Evolutionary conservation across 2,888 invertebrate species (phyloP).

Genomic region (Empis stercorea): DNA sequence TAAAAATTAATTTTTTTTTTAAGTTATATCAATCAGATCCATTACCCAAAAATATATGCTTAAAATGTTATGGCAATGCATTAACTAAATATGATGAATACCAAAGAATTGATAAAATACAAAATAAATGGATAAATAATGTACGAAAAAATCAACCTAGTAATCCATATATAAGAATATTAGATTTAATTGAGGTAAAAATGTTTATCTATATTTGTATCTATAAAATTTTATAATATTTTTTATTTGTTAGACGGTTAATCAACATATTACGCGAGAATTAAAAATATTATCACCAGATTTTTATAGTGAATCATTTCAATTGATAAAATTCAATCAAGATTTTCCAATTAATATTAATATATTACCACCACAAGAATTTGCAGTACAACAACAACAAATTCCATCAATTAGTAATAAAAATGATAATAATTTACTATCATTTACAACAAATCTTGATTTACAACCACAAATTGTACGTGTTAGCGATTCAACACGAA

Average conservation of each 20-base stretch:
- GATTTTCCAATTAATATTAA: not conserved
- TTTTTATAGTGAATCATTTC: not conserved
- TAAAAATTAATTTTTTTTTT: conserved; percentile 1
- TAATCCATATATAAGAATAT: conserved; percentile 20
- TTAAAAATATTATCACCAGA: not conserved
- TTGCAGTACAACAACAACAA: too few species aligned
- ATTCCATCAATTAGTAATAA: too few species aligned
- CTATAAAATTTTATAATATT: not conserved
- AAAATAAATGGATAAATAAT: conserved; percentile 21
- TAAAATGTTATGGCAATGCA: conserved; percentile 19
- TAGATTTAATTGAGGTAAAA: conserved; percentile 21
- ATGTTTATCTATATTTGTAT: not conserved
- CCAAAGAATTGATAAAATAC: conserved; percentile 18
- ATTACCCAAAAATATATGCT: conserved; percentile 24
- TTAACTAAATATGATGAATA: conserved; percentile 18
- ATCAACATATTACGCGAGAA: not conserved
- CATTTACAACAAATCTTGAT: too few species aligned
- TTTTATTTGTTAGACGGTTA: not conserved
- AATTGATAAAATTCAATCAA: not conserved
- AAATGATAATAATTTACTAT: too few species aligned
- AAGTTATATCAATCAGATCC: conserved; percentile 25
- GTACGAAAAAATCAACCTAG: conserved; percentile 21
- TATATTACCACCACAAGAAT: not conserved
- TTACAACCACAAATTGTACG: too few species aligned
- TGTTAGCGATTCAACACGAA: too few species aligned